A percentile compares a stretch with the other conserved stretches of the same genome.
phyloP scores from a whole-genome alignment of 2,113 vertebrate species.

The Cariama cristata region DNA sequence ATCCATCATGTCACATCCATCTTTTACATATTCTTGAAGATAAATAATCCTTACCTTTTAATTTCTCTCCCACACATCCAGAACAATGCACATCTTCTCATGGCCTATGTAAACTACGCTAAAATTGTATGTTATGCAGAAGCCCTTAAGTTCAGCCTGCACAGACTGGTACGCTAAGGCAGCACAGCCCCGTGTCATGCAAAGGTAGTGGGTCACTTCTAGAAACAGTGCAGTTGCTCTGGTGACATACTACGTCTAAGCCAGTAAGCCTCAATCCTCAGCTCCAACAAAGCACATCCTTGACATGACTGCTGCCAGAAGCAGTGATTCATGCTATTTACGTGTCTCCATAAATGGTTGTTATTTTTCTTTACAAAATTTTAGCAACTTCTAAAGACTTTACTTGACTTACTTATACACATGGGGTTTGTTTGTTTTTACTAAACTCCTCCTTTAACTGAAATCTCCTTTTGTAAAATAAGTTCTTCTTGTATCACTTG shows the following conservation, averaged over 20 bases:
- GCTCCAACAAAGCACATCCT: neutral
- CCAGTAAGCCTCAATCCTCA: neutral
- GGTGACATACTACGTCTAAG: neutral
- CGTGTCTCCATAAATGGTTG: neutral
- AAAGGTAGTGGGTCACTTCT: neutral
- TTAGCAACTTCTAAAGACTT: neutral
- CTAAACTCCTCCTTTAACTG: neutral
- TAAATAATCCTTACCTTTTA: neutral
- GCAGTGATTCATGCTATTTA: neutral
- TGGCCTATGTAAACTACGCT: neutral
- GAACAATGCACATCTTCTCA: neutral
- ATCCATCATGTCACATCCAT: too few species aligned
- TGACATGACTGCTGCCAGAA: neutral
- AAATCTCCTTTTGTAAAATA: neutral
- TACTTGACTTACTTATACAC: neutral
- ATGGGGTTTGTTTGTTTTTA: neutral
- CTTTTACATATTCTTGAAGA: neutral
- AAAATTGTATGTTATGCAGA: neutral
- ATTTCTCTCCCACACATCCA: neutral
- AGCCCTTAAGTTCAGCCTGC: neutral
- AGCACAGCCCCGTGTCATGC: neutral
- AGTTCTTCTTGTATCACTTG: neutral
- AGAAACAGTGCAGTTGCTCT: neutral
- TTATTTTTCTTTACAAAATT: neutral
- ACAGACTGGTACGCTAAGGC: accelerated